These are phyloP conservation scores for Geococcyx californianus DNA, from an alignment of 2,113 vertebrate species.

Conservation along the genomic window DNA sequence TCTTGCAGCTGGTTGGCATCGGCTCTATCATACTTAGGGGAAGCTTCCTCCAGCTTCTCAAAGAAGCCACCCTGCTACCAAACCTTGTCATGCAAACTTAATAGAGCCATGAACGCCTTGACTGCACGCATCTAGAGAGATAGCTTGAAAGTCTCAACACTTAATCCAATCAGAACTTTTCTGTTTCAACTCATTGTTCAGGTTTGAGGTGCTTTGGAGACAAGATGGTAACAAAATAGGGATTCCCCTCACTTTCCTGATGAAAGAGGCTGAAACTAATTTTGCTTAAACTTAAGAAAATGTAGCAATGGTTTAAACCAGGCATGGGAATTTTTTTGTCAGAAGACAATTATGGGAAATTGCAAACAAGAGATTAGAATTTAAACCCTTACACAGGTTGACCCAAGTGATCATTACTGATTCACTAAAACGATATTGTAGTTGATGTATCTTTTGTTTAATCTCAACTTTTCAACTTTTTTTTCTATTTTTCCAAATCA, in stretches of 20 bases:
- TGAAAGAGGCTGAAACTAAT: not conserved
- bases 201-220: not conserved
- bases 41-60: too few relatives aligned
- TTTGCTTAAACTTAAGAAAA: constrained; percentile 11
- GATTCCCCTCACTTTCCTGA: not conserved
- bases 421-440: not conserved
- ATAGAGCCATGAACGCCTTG: not conserved
- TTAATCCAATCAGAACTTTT: not conserved
- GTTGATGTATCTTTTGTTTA: not conserved
- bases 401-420: not conserved
- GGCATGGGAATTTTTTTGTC: not conserved
- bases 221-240: not conserved
- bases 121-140: not conserved
- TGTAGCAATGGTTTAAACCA: not conserved
- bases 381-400: not conserved
- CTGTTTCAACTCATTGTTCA: not conserved
- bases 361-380: not conserved
- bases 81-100: too few relatives aligned
- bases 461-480: not conserved
- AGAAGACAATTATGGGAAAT: not conserved
- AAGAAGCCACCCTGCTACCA: too few relatives aligned
- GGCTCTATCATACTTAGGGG: too few relatives aligned
- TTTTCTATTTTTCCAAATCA: not conserved
- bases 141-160: not conserved
- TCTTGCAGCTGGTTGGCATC: too few relatives aligned